Percentiles rank a stretch among this genome's conserved stretches.
phyloP scores from a whole-genome alignment of 2,888 invertebrate genomes.

The Ypsolopha scabrella region DNA sequence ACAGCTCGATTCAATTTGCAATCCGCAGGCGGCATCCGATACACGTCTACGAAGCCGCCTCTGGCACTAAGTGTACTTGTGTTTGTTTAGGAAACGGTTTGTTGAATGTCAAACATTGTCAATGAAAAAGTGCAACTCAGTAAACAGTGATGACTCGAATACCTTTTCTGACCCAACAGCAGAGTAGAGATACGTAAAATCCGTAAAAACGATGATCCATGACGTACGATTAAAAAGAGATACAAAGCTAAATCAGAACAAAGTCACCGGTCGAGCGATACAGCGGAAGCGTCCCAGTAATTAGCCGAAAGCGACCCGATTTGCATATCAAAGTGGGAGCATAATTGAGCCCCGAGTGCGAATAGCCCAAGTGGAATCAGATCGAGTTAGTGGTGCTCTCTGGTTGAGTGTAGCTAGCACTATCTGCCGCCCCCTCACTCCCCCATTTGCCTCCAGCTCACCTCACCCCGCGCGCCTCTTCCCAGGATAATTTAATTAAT shows the following conservation, averaged over 20 bases:
- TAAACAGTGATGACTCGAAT: no score
- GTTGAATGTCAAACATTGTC: no score
- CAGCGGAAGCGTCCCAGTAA: constrained; percentile 57
- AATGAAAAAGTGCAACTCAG: no score
- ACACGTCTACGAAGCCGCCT: not conserved
- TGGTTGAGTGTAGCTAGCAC: constrained; percentile 41
- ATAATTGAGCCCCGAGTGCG: constrained; percentile 63
- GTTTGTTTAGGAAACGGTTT: no score
- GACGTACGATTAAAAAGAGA: no score
- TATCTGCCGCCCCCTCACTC: constrained; percentile 15
- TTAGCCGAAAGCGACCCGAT: constrained; percentile 60
- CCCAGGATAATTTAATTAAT: constrained; percentile 60
- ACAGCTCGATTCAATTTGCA: constrained; percentile 12
- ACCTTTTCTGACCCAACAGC: no score
- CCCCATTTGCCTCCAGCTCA: no score
- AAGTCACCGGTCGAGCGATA: not conserved
- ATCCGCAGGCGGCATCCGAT: constrained; percentile 8
- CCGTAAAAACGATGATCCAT: no score
- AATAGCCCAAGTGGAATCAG: constrained; percentile 63
- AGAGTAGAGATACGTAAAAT: no score
- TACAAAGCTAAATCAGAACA: not conserved
- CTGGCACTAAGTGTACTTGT: no score
- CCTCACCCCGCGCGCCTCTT: no score
- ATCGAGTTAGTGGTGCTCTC: constrained; percentile 58
- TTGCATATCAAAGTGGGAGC: constrained; percentile 66